These are phyloP conservation scores for Athripsodes cinereus DNA, from an alignment of 2,888 invertebrate species.

Conservation along the genomic window DNA sequence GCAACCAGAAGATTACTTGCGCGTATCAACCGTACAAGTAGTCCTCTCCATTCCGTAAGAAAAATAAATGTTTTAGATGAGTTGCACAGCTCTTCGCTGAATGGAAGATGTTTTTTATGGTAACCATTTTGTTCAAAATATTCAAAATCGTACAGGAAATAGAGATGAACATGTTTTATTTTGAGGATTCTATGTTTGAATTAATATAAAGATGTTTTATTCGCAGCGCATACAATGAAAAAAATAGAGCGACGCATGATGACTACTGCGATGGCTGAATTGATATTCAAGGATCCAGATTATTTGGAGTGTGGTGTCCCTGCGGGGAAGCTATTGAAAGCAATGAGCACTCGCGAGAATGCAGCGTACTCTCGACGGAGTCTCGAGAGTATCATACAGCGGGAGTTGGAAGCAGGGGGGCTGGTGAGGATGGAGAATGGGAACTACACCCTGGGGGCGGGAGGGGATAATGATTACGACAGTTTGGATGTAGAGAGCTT, in stretches of 20 bases:
- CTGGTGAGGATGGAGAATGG: constrained; percentile 62
- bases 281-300: constrained; percentile 65
- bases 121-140: too few species aligned
- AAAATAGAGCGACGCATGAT: constrained; percentile 48
- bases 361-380: constrained; percentile 57
- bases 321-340: constrained; percentile 59
- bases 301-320: constrained; percentile 67
- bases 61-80: too few species aligned
- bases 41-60: too few species aligned
- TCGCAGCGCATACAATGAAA: too few species aligned
- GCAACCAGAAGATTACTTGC: too few species aligned
- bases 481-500: constrained; percentile 42
- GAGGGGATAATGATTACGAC: constrained; percentile 39
- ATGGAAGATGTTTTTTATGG: too few species aligned
- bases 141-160: too few species aligned
- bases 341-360: constrained; percentile 58
- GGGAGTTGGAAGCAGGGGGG: constrained; percentile 64
- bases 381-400: constrained; percentile 59
- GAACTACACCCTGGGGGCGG: constrained; percentile 61
- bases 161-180: too few species aligned
- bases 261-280: constrained; percentile 63
- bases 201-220: too few species aligned
- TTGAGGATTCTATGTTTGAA: too few species aligned
- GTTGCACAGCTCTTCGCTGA: too few species aligned
- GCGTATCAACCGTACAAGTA: too few species aligned